Percentiles rank a stretch among this genome's conserved stretches.
Evolutionary conservation across 2,797 vertebrate species (phyloP).

Genomic region (Sylvilagus floridanus): DNA sequence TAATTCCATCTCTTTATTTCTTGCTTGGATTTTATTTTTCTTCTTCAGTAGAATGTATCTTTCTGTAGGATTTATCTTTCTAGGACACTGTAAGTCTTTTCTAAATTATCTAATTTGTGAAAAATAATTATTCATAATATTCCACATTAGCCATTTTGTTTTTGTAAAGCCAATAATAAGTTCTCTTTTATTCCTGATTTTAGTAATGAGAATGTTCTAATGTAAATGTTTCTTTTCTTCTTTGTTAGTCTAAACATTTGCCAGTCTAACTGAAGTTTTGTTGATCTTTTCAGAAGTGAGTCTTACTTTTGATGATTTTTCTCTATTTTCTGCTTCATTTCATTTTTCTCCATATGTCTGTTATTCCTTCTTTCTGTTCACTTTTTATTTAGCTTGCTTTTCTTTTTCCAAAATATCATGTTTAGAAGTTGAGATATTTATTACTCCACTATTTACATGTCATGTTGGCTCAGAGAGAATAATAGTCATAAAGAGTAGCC

Average conservation of each 20-base stretch:
- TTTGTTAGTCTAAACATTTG: neutral
- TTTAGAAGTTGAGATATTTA: neutral
- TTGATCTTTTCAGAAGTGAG: neutral
- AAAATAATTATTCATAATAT: neutral
- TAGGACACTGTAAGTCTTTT: neutral
- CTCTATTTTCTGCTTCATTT: neutral
- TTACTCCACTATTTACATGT: neutral
- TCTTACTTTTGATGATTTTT: neutral
- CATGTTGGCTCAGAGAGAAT: neutral
- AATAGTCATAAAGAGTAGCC: neutral
- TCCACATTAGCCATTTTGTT: neutral
- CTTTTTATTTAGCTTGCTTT: neutral
- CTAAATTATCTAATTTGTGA: neutral
- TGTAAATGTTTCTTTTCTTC: neutral
- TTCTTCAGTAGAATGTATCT: neutral
- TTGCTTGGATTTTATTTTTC: constrained; percentile 8
- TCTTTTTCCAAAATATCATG: neutral
- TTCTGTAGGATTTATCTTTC: neutral
- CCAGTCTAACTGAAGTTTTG: neutral
- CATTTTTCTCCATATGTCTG: neutral
- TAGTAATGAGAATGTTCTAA: neutral
- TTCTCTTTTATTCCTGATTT: neutral
- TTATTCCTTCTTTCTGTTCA: neutral
- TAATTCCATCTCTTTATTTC: neutral
- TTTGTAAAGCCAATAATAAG: neutral